A percentile compares a stretch with the other conserved stretches of the same genome.
These are phyloP conservation scores for Apodemia hepburni DNA, from an alignment of 2,888 invertebrate species.

Conservation along the genomic window DNA sequence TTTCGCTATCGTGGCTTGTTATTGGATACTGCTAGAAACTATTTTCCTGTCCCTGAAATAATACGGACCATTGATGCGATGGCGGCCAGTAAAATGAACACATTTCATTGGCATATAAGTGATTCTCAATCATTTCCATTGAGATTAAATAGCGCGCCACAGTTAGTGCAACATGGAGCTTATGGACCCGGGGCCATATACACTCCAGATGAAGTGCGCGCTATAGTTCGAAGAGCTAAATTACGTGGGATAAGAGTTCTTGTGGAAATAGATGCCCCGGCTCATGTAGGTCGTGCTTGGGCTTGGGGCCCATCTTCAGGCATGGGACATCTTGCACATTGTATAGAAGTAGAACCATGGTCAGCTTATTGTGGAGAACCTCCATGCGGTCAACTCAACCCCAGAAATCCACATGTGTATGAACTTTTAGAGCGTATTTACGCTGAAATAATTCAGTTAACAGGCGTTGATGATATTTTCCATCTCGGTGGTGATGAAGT, in stretches of 20 bases:
- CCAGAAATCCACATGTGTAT: constrained; percentile 89
- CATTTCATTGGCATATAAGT: constrained; percentile 95
- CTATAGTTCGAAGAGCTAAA: constrained; percentile 87
- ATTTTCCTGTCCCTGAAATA: constrained; percentile 86
- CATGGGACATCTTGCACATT: constrained; percentile 88
- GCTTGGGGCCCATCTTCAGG: constrained; percentile 89
- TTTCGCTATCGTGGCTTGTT: constrained; percentile 91
- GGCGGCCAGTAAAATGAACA: constrained; percentile 94
- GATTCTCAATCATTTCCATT: constrained; percentile 97
- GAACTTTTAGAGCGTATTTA: constrained; percentile 87
- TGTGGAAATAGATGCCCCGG: constrained; percentile 95
- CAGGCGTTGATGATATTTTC: constrained; percentile 88
- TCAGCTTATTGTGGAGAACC: constrained; percentile 90
- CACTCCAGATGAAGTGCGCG: constrained; percentile 84
- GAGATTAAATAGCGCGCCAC: constrained; percentile 86
- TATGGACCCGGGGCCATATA: constrained; percentile 90
- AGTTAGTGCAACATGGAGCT: constrained; percentile 91
- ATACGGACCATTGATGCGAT: constrained; percentile 91
- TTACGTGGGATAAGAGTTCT: constrained; percentile 92
- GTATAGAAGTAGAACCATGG: constrained; percentile 91
- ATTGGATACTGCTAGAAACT: constrained; percentile 95
- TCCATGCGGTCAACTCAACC: constrained; percentile 92
- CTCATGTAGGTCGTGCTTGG: constrained; percentile 94
- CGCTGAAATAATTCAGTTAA: constrained; percentile 86
- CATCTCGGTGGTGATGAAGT: constrained; percentile 93